A percentile compares a stretch with the other conserved stretches of the same genome.
These are phyloP conservation scores for Magallana gigas DNA, from an alignment of 1,140 invertebrate species.

Conservation along the genomic window DNA sequence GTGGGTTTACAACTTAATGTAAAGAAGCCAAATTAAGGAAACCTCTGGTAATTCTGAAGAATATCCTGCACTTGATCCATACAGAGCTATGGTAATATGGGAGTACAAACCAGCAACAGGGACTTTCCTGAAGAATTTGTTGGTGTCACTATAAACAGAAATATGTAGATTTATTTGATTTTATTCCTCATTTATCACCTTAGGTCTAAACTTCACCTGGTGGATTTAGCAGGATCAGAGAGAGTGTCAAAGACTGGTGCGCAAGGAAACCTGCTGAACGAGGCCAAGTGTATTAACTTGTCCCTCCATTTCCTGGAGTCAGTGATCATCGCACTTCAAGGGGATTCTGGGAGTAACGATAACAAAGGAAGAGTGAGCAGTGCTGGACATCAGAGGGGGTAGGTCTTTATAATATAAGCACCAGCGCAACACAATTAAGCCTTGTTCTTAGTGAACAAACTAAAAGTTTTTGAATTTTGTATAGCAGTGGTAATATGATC, in stretches of 20 bases:
- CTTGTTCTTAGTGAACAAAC: too few relatives aligned
- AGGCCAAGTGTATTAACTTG: conserved; percentile 85
- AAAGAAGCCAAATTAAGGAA: too few relatives aligned
- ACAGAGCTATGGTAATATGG: not conserved
- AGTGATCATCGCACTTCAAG: conserved; percentile 73
- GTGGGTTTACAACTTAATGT: too few relatives aligned
- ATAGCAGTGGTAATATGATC: too few relatives aligned
- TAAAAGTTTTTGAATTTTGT: too few relatives aligned
- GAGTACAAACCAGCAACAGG: not conserved
- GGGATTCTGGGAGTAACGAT: conserved; percentile 42
- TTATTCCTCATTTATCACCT: not conserved
- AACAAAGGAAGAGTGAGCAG: conserved; percentile 23
- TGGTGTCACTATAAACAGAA: not conserved
- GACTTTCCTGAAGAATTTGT: not conserved
- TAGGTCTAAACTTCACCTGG: conserved; percentile 84
- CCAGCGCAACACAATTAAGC: too few relatives aligned
- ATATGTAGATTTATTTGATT: not conserved
- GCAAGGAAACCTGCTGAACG: conserved; percentile 82
- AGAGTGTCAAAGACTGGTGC: conserved; percentile 79
- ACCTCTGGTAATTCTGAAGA: too few relatives aligned
- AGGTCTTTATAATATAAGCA: too few relatives aligned
- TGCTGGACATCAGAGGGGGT: conserved; percentile 39
- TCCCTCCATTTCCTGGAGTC: conserved; percentile 85
- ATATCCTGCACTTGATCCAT: not conserved
- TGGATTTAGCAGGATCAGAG: conserved; percentile 85